Evolutionary conservation across 2,888 invertebrate genomes (phyloP), one percentile per base, ranked within the genome.

Genomic region (Alloplasta piceator): DNA sequence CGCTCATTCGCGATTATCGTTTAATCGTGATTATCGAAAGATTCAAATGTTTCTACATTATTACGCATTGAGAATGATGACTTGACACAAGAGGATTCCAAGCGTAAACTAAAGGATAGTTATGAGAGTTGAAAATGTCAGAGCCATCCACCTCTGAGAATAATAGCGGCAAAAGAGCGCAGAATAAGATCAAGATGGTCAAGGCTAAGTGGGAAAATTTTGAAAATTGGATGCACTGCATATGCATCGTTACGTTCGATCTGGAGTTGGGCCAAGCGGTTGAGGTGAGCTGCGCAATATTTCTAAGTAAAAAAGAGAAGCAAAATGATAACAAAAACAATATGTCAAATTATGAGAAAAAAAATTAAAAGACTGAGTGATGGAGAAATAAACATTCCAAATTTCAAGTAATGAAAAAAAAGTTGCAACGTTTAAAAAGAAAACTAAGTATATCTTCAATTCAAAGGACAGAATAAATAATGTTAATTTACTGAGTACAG

Each of bases 231-330:
- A 94, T 99, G 85, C 97, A 99, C 91, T 99, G 98, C 90, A 96
- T 99, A 87, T 99, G 99, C 93, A 97, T 99, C 82, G 99, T 99
- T 66, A 99, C 99, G 7, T 99, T 99, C 93, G 99, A 99, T 94
- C 94, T 99, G 88, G 99, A 99, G 93, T 94, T 99, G 76, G 99
- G 99, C 12, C 99, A 99, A 93, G 98, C 98, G n/a, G 95, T 99
- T 93, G 99, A 99, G 95, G 96, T 96, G 91, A 89, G 81, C 74
- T 63, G 39, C 50, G 12, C 1, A 26, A 2, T 26, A 26, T 26
- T 26, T 26, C 3, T 26, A 26, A 26, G 26, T 26, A 26, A 26
- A 26, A 26, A 26, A 26, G 1, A 26, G 26, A 26, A 26, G 3
- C 26, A 26, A 26, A 26, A n/a, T n/a, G n/a, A n/a, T n/a, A n/a